These are phyloP conservation scores for Rhopalosiphum nymphaeae DNA, from an alignment of 2,888 invertebrate genomes.

Conservation along the genomic window DNA sequence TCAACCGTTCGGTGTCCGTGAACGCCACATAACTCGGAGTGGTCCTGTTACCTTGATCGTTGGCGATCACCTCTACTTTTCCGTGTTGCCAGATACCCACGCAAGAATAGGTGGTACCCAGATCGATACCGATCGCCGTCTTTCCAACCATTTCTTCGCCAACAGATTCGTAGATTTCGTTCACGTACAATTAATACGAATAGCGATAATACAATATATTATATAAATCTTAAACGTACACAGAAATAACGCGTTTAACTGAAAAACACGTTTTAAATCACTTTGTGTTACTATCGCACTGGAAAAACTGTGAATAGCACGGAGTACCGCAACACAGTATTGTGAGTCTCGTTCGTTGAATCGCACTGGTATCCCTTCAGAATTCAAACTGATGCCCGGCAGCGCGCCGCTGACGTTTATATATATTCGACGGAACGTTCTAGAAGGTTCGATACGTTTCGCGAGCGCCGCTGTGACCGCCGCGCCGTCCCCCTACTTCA, in stretches of 20 bases:
- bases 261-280: neutral
- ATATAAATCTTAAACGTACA: neutral
- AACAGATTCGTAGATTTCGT: neutral
- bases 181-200: neutral
- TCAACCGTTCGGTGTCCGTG: conserved; percentile 73
- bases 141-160: conserved; percentile 24
- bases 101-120: conserved; percentile 89
- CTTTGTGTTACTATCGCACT: neutral
- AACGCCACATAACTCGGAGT: conserved; percentile 84
- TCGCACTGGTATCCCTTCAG: neutral
- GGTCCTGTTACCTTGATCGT: conserved; percentile 86
- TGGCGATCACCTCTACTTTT: conserved; percentile 86
- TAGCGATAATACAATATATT: too few relatives aligned
- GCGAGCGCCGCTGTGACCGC: neutral
- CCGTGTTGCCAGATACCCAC: conserved; percentile 86
- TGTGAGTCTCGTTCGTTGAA: neutral
- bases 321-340: neutral
- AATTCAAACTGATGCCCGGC: neutral
- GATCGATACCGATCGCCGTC: conserved; percentile 82
- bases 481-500: neutral
- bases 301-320: neutral
- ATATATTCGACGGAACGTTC: neutral
- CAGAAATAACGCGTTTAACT: neutral
- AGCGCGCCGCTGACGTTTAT: neutral
- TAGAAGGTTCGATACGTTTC: neutral